Conservation (phyloP, 2,888 invertebrate species). For the Callosobruchus maculatus region DNA sequence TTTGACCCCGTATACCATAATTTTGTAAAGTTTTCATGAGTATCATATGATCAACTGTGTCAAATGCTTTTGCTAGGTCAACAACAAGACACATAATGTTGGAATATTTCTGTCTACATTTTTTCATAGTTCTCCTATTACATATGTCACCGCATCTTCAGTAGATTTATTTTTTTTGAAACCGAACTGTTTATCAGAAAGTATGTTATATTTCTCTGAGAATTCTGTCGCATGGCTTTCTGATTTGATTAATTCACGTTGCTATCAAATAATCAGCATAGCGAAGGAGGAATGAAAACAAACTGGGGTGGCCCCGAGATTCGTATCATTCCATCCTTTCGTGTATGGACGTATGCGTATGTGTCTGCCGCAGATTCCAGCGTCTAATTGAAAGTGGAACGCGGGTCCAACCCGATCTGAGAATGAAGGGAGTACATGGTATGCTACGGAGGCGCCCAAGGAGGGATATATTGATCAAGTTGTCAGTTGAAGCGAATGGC, state of each 20-base stretch:
- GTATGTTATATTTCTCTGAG: too few relatives aligned
- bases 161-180: too few relatives aligned
- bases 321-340: neutral
- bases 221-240: neutral
- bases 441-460: constrained; percentile 40
- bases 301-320: neutral
- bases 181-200: too few relatives aligned
- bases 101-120: too few relatives aligned
- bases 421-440: constrained; percentile 50
- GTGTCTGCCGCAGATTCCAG: constrained; percentile 82
- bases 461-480: constrained; percentile 50
- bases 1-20: too few relatives aligned
- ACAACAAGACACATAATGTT: too few relatives aligned
- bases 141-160: too few relatives aligned
- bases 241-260: neutral
- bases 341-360: constrained; percentile 41
- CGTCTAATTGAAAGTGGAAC: constrained; percentile 70
- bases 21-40: too few relatives aligned
- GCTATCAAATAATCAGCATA: neutral
- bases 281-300: neutral
- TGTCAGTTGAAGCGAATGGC: constrained; percentile 33
- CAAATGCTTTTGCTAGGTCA: too few relatives aligned
- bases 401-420: constrained; percentile 43
- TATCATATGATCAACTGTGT: too few relatives aligned
- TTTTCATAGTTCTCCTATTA: too few relatives aligned